A percentile compares a stretch with the other conserved stretches of the same genome.
Evolutionary conservation across 2,113 vertebrate species (phyloP).

Genomic region (Tachysurus vachellii): DNA sequence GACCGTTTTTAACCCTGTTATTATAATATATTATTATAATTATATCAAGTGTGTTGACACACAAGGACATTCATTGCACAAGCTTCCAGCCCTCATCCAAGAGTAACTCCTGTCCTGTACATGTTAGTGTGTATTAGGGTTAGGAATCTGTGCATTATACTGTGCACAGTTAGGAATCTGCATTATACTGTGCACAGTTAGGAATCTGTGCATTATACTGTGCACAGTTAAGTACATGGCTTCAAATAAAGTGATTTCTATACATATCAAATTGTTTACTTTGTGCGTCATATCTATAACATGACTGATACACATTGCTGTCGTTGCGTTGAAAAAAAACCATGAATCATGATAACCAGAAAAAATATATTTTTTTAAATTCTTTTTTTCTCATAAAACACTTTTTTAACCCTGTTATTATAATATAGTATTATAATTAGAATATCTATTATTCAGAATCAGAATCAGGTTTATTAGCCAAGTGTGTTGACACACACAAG

Average conservation of each 20-base stretch:
- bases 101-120: not conserved
- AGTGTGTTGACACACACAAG: too few relatives aligned
- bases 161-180: too few relatives aligned
- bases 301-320: not conserved
- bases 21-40: not conserved
- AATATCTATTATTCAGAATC: too few relatives aligned
- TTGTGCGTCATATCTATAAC: not conserved
- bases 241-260: constrained; percentile 38
- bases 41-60: too few relatives aligned
- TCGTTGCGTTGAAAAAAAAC: not conserved
- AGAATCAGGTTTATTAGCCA: too few relatives aligned
- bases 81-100: not conserved
- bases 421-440: too few relatives aligned
- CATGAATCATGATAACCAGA: not conserved
- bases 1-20: not conserved
- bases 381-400: not conserved
- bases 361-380: not conserved
- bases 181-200: too few relatives aligned
- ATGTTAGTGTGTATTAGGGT: not conserved
- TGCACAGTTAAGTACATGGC: constrained; percentile 4
- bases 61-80: too few relatives aligned
- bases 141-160: not conserved
- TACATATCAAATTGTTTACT: not conserved
- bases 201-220: too few relatives aligned
- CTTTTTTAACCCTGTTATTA: not conserved